phyloP scores from a whole-genome alignment of 2,888 invertebrate species.

The Galeruca laticollis region DNA sequence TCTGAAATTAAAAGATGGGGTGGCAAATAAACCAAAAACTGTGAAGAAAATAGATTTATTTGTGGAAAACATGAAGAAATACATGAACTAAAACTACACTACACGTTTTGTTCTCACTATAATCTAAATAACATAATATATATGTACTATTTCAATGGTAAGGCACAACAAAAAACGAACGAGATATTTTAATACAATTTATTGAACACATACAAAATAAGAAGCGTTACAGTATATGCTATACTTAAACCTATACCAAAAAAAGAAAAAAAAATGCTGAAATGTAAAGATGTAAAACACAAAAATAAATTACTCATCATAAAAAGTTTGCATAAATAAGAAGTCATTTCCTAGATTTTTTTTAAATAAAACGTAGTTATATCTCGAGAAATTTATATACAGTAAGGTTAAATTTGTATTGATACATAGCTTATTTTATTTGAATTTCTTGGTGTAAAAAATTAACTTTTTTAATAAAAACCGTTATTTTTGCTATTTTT shows the following conservation, averaged over 20 bases:
- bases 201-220: constrained; percentile 53
- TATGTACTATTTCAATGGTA: constrained; percentile 24
- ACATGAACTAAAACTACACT: background rate
- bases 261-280: constrained; percentile 37
- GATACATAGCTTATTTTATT: too few species aligned
- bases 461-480: too few species aligned
- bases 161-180: constrained; percentile 53
- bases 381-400: background rate
- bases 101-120: background rate
- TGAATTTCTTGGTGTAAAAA: too few species aligned
- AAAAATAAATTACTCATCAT: constrained; percentile 28
- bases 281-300: constrained; percentile 39
- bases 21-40: background rate
- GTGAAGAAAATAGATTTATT: constrained; percentile 9
- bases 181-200: constrained; percentile 45
- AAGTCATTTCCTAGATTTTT: constrained; percentile 11
- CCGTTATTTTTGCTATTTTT: too few species aligned
- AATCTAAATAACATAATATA: background rate
- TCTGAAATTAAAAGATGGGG: too few species aligned
- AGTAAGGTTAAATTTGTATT: background rate
- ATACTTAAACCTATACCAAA: constrained; percentile 48
- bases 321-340: constrained; percentile 28
- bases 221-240: constrained; percentile 42
- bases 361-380: background rate
- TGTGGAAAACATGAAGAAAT: background rate